Evolutionary conservation across 2,888 invertebrate species (phyloP).

Genomic region (Polymixis lichenea): DNA sequence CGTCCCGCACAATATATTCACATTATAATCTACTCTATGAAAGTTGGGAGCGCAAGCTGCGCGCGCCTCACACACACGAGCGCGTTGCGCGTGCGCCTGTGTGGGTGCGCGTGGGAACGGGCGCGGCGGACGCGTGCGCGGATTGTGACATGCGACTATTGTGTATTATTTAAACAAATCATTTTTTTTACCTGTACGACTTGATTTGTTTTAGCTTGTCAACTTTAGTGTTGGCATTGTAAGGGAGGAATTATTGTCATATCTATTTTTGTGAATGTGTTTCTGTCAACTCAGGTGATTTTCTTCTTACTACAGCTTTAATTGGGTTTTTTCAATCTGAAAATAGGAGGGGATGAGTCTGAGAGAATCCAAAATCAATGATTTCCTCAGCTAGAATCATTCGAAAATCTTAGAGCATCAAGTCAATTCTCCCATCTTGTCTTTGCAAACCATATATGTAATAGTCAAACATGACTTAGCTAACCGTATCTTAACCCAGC

Average conservation of each 20-base stretch:
- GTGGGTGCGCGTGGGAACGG: conserved; percentile 88
- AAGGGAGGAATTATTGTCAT: not conserved
- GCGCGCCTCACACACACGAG: conserved; percentile 78
- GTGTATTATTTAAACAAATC: conserved; percentile 80
- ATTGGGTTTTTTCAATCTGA: not conserved
- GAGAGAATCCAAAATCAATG: not conserved
- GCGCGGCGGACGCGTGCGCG: conserved; percentile 86
- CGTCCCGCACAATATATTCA: conserved; percentile 38
- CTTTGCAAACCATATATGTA: conserved; percentile 25
- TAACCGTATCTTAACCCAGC: conserved; percentile 46
- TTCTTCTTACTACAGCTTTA: not conserved
- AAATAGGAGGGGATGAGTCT: not conserved
- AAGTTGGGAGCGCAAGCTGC: conserved; percentile 78
- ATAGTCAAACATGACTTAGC: conserved; percentile 26
- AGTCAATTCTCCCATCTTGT: not conserved
- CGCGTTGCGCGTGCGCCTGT: conserved; percentile 63
- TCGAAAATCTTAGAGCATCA: not conserved
- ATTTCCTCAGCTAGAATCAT: not conserved
- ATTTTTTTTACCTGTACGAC: conserved; percentile 68
- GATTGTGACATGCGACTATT: conserved; percentile 85
- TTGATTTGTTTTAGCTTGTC: conserved; percentile 64
- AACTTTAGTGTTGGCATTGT: not conserved
- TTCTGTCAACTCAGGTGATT: not conserved
- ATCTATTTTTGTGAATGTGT: not conserved
- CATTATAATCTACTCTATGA: conserved; percentile 73